phyloP scores from a whole-genome alignment of 2,113 vertebrate genomes.

The Misgurnus anguillicaudatus region DNA sequence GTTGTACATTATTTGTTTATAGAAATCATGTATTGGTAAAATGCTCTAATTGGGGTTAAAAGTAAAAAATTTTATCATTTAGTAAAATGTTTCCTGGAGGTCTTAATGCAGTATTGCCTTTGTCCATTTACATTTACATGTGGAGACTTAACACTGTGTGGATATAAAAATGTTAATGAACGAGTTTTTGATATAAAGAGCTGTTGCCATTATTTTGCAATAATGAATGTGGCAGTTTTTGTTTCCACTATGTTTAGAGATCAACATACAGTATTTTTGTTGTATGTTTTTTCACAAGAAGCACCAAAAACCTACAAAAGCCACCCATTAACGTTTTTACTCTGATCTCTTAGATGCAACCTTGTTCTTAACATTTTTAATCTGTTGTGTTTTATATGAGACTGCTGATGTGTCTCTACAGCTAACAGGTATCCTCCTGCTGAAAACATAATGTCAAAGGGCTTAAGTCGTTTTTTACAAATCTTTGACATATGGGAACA shows the following conservation, averaged over 20 bases:
- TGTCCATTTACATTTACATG: too few species aligned
- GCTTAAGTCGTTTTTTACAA: too few species aligned
- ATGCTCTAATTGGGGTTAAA: too few species aligned
- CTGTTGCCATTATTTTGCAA: not conserved
- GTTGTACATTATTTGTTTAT: too few species aligned
- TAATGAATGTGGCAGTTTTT: conserved; percentile 44
- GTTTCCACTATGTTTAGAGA: conserved; percentile 13
- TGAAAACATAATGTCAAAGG: not conserved
- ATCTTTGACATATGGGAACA: too few species aligned
- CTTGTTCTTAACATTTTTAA: not conserved
- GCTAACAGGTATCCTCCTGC: conserved; percentile 6
- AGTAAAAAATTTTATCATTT: too few species aligned
- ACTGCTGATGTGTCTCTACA: not conserved
- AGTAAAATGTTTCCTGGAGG: too few species aligned
- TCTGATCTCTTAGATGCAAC: conserved; percentile 46
- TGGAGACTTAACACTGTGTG: not conserved
- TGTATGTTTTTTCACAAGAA: conserved; percentile 47
- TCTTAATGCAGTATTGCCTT: too few species aligned
- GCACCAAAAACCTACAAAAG: conserved; percentile 37
- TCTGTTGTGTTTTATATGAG: not conserved
- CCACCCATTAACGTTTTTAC: conserved; percentile 58
- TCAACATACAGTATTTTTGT: conserved; percentile 56
- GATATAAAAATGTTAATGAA: not conserved
- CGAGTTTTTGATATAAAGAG: not conserved
- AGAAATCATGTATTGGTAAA: too few species aligned